These are phyloP conservation scores for Octomys mimax DNA, from an alignment of 2,797 vertebrate genomes.

Conservation along the genomic window DNA sequence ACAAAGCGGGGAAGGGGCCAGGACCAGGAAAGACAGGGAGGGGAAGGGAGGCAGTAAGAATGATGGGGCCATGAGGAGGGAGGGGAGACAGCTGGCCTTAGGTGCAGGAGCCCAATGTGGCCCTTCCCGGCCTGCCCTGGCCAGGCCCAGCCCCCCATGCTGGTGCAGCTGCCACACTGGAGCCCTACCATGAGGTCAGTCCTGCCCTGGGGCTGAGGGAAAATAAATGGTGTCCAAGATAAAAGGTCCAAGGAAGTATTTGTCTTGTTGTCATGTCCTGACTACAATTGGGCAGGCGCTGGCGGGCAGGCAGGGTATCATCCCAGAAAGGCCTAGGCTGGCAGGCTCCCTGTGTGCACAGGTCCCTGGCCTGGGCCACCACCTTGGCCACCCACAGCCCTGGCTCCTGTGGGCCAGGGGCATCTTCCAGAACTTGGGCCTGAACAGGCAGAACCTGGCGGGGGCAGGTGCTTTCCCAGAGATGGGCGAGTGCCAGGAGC, in stretches of 20 bases:
- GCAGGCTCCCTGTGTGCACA: neutral
- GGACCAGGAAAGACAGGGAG: neutral
- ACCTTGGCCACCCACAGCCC: neutral
- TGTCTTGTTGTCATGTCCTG: slow-evolving; percentile 87
- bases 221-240: slow-evolving; percentile 90
- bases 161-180: slow-evolving; percentile 87
- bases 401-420: neutral
- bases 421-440: neutral
- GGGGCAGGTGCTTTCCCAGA: neutral
- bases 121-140: slow-evolving; percentile 68
- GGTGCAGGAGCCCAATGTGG: neutral
- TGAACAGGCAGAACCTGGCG: neutral
- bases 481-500: neutral
- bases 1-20: neutral
- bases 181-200: slow-evolving; percentile 87
- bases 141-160: slow-evolving; percentile 79
- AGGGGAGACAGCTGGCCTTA: slow-evolving; percentile 72
- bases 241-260: slow-evolving; percentile 89
- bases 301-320: slow-evolving; percentile 74
- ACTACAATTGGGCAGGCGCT: slow-evolving; percentile 83
- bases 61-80: neutral
- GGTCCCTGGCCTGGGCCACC: neutral
- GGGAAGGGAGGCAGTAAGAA: neutral
- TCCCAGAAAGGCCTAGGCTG: neutral
- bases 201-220: slow-evolving; percentile 88